Base-by-base conservation (phyloP, 2,888 invertebrate genomes). In the Agriopis aurantiaria region DNA sequence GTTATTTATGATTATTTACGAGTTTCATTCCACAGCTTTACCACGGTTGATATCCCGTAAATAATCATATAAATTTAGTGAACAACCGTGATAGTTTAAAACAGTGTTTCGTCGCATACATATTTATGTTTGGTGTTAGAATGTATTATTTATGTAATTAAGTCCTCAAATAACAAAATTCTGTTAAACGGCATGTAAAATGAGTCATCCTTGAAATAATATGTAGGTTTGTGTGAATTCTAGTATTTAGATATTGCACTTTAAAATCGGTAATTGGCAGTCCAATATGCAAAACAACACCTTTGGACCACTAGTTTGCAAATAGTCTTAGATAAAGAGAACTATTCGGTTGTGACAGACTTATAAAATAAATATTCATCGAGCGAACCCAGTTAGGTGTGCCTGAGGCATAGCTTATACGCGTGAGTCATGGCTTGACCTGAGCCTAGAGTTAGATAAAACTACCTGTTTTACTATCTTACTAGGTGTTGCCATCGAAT, bases 241-340 rank as follows among this genome's bases (percentile, higher is more conserved):
- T 43, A 43, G 43, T 43, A 43, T 9, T 43, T 43, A 49, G 3
- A 49, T 14, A 14, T 8, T 56, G 4, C 23, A 51, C 56, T 41
- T 61, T 49, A 33, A 49, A 17, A 64, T 57, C 3, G 40, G n/a
- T 53, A 59, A 56, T 65, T 60, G 14, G 33, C 53, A 56, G 23
- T 3, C 55, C 11, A 69, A 66, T 72, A 79, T 78, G 80, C 74
- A 78, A 80, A 85, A 78, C 71, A 73, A 77, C 75, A 68, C 71
- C 76, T 73, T 59, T 70, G 76, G 74, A 80, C 81, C 64, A 72
- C 78, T 73, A 65, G 63, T 64, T 72, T 69, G 64, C 62, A 73
- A 73, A 80, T 80, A 78, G 79, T 78, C 78, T 75, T 72, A 74
- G 70, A 79, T 82, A 80, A 81, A 78, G 72, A 75, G 71, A 75